Conservation (phyloP, 2,888 invertebrate species). For the Aphodius granarius region DNA sequence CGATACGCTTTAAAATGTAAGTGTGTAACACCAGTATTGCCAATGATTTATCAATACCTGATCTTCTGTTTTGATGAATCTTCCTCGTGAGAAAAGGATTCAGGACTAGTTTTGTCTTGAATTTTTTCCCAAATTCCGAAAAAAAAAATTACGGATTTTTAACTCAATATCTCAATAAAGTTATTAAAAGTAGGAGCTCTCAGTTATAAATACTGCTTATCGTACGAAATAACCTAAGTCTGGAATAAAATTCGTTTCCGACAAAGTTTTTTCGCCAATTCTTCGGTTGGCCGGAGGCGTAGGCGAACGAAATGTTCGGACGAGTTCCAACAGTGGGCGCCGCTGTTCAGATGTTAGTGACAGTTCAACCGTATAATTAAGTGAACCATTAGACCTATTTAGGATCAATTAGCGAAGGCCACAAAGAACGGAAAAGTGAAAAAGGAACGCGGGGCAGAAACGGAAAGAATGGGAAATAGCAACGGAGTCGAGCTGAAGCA, state of each 20-base stretch:
- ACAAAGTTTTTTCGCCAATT: neutral
- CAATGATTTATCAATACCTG: too few species aligned
- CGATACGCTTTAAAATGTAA: too few species aligned
- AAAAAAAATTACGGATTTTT: too few species aligned
- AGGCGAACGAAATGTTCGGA: neutral
- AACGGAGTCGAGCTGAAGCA: neutral
- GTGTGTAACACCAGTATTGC: too few species aligned
- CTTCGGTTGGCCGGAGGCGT: neutral
- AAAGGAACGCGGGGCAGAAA: neutral
- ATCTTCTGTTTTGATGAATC: too few species aligned
- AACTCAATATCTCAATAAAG: too few species aligned
- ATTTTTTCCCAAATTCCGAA: too few species aligned
- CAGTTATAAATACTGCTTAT: too few species aligned
- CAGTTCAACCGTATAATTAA: neutral
- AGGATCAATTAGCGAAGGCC: neutral
- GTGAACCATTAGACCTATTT: neutral
- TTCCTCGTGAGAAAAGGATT: too few species aligned
- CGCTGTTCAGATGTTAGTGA: neutral
- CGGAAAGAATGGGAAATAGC: neutral
- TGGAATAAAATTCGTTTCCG: neutral
- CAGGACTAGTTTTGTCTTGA: too few species aligned
- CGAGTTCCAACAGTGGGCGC: neutral
- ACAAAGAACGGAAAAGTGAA: neutral
- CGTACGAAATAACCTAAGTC: too few species aligned
- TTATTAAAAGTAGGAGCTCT: too few species aligned